Evolutionary conservation across 2,797 vertebrate genomes (phyloP).

Genomic region (Catharus ustulatus): DNA sequence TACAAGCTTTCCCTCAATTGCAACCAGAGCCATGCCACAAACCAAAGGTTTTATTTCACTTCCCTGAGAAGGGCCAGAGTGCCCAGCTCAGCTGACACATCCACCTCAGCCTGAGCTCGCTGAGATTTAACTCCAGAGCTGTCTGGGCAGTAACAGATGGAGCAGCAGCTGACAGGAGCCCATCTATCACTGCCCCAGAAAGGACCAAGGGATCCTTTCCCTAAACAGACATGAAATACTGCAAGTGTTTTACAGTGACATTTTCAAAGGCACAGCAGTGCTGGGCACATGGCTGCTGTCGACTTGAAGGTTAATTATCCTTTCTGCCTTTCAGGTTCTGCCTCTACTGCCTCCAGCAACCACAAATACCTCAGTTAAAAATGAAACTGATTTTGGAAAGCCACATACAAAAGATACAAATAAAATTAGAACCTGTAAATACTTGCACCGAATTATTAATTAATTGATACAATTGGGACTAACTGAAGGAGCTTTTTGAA

Average conservation of each 20-base stretch:
- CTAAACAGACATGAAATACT: background rate
- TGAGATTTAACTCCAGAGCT: background rate
- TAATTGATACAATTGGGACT: background rate
- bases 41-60: background rate
- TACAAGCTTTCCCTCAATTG: background rate
- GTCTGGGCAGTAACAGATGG: slow-evolving; percentile 9
- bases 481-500: background rate
- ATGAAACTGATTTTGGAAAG: background rate
- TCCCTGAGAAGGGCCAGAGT: background rate
- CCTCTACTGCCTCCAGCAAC: background rate
- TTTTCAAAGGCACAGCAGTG: background rate
- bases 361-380: background rate
- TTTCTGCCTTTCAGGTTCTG: background rate
- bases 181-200: slow-evolving; percentile 19
- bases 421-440: background rate
- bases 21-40: background rate
- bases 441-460: background rate
- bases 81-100: slow-evolving; percentile 17
- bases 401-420: background rate
- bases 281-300: background rate
- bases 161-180: slow-evolving; percentile 32
- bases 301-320: background rate
- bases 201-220: slow-evolving; percentile 22
- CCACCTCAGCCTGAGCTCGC: background rate
- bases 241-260: background rate